Evolutionary conservation across 2,113 vertebrate genomes (phyloP).

Genomic region (Empidonax traillii): DNA sequence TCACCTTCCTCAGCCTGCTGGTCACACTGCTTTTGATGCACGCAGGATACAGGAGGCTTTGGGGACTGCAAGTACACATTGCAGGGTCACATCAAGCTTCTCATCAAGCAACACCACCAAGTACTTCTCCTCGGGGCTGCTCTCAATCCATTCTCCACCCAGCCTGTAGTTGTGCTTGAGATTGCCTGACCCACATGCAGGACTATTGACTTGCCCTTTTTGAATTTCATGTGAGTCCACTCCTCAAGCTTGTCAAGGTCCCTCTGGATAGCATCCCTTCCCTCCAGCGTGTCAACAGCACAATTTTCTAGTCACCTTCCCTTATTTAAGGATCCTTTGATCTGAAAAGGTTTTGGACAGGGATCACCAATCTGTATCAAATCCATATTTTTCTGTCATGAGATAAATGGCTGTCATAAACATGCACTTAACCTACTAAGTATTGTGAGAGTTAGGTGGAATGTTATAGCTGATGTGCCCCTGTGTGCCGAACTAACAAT

Average conservation of each 20-base stretch:
- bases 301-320: background rate
- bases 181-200: background rate
- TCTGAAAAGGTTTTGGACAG: background rate
- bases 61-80: background rate
- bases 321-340: background rate
- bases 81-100: too few species aligned
- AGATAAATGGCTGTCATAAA: background rate
- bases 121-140: background rate
- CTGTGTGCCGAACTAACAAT: background rate
- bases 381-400: background rate
- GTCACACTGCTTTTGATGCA: background rate
- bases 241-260: too few species aligned
- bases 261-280: background rate
- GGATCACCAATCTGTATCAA: background rate
- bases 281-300: fast-evolving
- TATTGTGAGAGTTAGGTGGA: background rate
- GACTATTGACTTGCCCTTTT: background rate
- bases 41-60: background rate
- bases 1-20: background rate
- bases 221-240: background rate
- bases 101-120: background rate
- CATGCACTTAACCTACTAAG: background rate
- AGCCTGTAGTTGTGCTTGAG: background rate
- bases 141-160: background rate
- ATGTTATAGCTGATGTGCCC: background rate